These are phyloP conservation scores for Nymphalis urticae DNA, from an alignment of 2,888 invertebrate genomes.

Conservation along the genomic window DNA sequence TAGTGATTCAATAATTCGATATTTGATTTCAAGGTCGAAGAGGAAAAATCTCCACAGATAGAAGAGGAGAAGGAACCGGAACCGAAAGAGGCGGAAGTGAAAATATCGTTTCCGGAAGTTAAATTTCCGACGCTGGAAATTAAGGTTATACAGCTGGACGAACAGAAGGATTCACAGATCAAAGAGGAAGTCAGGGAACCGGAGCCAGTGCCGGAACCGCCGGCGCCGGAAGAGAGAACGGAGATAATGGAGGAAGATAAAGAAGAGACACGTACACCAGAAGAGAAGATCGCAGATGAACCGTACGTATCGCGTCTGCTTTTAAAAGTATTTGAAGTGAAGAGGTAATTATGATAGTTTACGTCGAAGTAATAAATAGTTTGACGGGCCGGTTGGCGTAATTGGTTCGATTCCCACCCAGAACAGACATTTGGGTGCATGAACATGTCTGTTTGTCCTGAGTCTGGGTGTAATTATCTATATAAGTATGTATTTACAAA, in stretches of 20 bases:
- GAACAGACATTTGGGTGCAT: too few species aligned
- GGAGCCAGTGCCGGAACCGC: slow-evolving; percentile 9
- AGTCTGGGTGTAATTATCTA: too few species aligned
- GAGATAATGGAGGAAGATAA: slow-evolving; percentile 27
- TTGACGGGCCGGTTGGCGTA: too few species aligned
- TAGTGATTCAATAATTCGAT: background rate
- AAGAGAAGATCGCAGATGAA: slow-evolving; percentile 29
- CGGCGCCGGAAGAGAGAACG: background rate
- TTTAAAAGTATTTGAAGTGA: background rate
- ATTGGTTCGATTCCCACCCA: too few species aligned
- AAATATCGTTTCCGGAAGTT: slow-evolving; percentile 67
- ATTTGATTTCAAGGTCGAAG: slow-evolving; percentile 24
- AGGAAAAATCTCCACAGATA: slow-evolving; percentile 9
- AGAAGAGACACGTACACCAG: slow-evolving; percentile 27
- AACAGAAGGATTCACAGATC: slow-evolving; percentile 54
- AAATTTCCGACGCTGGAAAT: slow-evolving; percentile 74
- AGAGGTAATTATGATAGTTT: background rate
- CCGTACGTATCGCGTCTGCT: slow-evolving; percentile 11
- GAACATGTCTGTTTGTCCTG: too few species aligned
- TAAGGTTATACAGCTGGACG: slow-evolving; percentile 69
- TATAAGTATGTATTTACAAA: too few species aligned
- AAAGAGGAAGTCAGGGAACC: slow-evolving; percentile 57
- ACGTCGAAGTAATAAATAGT: too few species aligned
- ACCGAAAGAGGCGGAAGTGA: slow-evolving; percentile 46
- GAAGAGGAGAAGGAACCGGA: slow-evolving; percentile 35